Evolutionary conservation across 2,797 vertebrate genomes (phyloP), one percentile per base, ranked within the genome.

Genomic region (Enteromius anoplus): DNA sequence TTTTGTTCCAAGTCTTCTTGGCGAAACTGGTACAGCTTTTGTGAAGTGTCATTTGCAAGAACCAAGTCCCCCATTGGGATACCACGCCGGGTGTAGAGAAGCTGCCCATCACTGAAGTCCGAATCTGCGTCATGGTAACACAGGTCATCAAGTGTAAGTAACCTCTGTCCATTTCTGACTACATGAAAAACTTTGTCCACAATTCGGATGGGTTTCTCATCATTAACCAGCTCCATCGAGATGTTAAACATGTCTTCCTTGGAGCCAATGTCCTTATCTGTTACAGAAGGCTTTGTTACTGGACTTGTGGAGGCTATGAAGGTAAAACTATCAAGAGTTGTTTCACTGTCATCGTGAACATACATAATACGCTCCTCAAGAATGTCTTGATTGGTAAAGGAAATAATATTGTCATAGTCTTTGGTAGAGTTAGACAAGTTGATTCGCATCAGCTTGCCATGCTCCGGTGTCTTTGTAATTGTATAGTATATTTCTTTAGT

Each of bases 1-100:
- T 95, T 96, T 81, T 96, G 92, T 62, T 90, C 90, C 83, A 98
- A 89, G 84, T 97, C 97, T 3, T 82, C 92, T 90, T 99, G 97
- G 42, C 76, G 93, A 89, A 98, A 98, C 87, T 96, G 95, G 90
- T 96, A 97, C 40, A 98, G 93, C 66, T 92, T 95, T 55, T 93
- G 94, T 58, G 89, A 91, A 0, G 94, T 95, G 91, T 99, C 93
- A 73, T 95, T 95, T 14, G 89, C 92, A 64, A 92, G 90, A 68
- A 98, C 96, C n/a, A 98, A 91, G 62, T 98, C 97, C 26, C 97
- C 96, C 86, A 96, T 94, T 0, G 96, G 96, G 91, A 98, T 98
- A 34, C 97, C 97, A 78, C 92, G 90, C 11, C 95, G 91, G 10
- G 94, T 96, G 81, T 97, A 98, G 0, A 98, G 89, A 86, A 98